Evolutionary conservation across 1,140 invertebrate genomes (phyloP).

Genomic region (Drosophila lini): DNA sequence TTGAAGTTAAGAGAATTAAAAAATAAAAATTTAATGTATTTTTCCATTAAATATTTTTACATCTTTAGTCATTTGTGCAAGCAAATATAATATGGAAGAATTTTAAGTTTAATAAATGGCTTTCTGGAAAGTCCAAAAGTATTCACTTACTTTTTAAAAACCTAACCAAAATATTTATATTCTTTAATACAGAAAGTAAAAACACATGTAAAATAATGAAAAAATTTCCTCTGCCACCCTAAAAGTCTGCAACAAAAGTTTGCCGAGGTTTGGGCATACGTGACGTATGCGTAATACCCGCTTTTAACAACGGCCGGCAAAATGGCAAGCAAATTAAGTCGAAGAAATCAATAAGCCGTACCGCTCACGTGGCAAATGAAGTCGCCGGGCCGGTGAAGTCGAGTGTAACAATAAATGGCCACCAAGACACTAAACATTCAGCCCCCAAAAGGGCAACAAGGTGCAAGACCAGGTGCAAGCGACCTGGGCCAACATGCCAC

Average conservation of each 20-base stretch:
- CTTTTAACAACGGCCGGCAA: neutral
- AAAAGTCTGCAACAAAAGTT: conserved; percentile 50
- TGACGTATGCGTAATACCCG: conserved; percentile 39
- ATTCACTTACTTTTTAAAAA: too few species aligned
- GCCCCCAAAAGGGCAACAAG: conserved; percentile 64
- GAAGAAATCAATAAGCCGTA: conserved; percentile 59
- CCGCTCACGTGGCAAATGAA: conserved; percentile 35
- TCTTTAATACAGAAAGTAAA: neutral
- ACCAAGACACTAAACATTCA: conserved; percentile 47
- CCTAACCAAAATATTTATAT: neutral
- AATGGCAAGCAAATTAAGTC: conserved; percentile 61
- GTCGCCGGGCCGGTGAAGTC: conserved; percentile 22
- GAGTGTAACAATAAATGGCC: conserved; percentile 58
- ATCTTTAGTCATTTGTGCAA: too few species aligned
- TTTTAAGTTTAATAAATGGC: neutral
- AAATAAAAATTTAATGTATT: too few species aligned
- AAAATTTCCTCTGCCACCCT: neutral
- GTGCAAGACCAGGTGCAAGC: conserved; percentile 54
- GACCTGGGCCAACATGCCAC: conserved; percentile 53
- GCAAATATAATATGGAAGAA: neutral
- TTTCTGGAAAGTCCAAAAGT: neutral
- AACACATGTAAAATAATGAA: neutral
- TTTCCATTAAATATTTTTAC: too few species aligned
- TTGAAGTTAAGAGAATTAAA: neutral
- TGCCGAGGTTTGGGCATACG: too few species aligned